Base-by-base conservation (phyloP, 2,113 vertebrate species). In the Stigmatopora nigra region DNA sequence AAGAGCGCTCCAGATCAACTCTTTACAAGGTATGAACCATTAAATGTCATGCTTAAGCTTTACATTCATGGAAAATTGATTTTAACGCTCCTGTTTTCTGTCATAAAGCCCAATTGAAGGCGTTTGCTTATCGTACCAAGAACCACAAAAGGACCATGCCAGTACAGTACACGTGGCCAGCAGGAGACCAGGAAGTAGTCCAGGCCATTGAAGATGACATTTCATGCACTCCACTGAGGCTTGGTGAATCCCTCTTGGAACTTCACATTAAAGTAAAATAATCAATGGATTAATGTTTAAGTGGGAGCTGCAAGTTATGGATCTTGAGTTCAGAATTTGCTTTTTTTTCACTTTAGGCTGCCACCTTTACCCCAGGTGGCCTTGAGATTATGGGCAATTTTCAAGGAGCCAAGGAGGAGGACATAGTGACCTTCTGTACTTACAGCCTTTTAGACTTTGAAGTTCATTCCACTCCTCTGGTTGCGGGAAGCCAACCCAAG, bases 381-480 rank as follows among this genome's bases (percentile, higher is more conserved):
- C 84, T 94, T 57, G 80, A 80, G 10, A 67, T 78, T 47, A 82
- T 94, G 81, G 80, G 76, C 51, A 55, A 70, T 38, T 19, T 81
- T 25, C 25, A 51, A 19, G 65, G 65, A 6, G 70, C 46, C n/a
- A 65, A 48, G 20, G 81, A 76, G 3, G 51, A 78, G 4, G 84
- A 89, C 38, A 78, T 88, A 0, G 76, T 89, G 61, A 95, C 93
- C 44, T 95, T 96, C 75, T 95, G 93, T 76, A 94, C 92, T 4
- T 93, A 93, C 48, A 83, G 87, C 62, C 86, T 95, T 44, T 86
- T 94, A 70, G 92, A 96, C 78, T 95, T 93, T 61, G 93, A 95
- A 84, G 90, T 88, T 47, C 93, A 93, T 66, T 91, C 91, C 66
- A 94, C 94, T 0, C 91, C 93, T 1, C 68, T 94, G 53, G 89